Conservation (phyloP, 2,888 invertebrate genomes). For the Prenolepis imparis region DNA sequence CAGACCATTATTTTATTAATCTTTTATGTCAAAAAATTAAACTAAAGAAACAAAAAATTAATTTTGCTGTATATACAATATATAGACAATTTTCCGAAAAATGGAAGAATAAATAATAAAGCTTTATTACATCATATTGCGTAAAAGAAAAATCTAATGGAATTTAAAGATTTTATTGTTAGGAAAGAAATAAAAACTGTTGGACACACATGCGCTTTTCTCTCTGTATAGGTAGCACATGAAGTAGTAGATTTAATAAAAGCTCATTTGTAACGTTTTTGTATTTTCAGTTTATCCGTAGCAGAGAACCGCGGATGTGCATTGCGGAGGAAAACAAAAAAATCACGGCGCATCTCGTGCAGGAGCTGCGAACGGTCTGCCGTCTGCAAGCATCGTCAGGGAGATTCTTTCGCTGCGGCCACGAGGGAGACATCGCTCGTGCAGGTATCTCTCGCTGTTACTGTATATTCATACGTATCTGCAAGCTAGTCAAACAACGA, state of each 20-base stretch:
- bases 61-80: neutral
- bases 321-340: neutral
- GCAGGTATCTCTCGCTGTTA: conserved; percentile 40
- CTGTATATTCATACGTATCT: conserved; percentile 54
- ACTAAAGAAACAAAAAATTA: neutral
- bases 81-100: neutral
- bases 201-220: neutral
- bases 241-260: conserved; percentile 4
- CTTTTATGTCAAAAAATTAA: neutral
- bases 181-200: neutral
- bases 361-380: conserved; percentile 45
- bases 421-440: conserved; percentile 56
- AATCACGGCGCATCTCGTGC: conserved; percentile 49
- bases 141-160: neutral
- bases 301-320: neutral
- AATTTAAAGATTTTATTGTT: conserved; percentile 9
- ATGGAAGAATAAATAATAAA: neutral
- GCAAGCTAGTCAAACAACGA: conserved; percentile 54
- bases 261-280: neutral
- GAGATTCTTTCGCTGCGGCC: conserved; percentile 47
- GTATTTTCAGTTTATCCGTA: neutral
- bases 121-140: neutral
- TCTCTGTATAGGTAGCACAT: neutral
- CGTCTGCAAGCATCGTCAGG: conserved; percentile 48
- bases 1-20: neutral